Evolutionary conservation across 2,888 invertebrate species (phyloP).

Genomic region (Asteroscopus sphinx): DNA sequence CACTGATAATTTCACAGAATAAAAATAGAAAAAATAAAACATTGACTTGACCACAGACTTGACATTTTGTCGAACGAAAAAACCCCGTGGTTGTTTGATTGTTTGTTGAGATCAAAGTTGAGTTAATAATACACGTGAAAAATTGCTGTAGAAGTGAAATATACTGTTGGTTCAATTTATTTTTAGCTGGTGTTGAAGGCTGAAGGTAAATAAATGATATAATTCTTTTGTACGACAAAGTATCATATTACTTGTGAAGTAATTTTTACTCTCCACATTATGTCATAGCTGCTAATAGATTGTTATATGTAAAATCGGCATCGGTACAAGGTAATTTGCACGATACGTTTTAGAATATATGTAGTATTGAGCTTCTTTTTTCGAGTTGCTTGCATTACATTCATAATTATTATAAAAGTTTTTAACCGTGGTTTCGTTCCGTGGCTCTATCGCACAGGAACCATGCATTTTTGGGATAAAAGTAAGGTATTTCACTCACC

Average conservation of each 20-base stretch:
- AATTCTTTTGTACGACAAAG: slow-evolving; percentile 47
- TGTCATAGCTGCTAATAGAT: slow-evolving; percentile 87
- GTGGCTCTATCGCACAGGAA: too few species aligned
- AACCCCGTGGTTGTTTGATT: slow-evolving; percentile 47
- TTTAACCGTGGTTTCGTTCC: too few species aligned
- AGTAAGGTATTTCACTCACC: too few species aligned
- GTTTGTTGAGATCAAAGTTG: too few species aligned
- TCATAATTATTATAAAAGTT: too few species aligned
- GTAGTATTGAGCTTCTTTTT: not conserved
- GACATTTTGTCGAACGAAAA: slow-evolving; percentile 12
- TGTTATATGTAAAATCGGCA: slow-evolving; percentile 43
- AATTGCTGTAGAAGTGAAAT: slow-evolving; percentile 20
- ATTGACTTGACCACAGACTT: too few species aligned
- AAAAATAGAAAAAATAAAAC: slow-evolving; percentile 3
- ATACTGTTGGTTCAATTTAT: slow-evolving; percentile 32
- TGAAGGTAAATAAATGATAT: slow-evolving; percentile 51
- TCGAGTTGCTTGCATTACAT: too few species aligned
- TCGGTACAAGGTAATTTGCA: slow-evolving; percentile 31
- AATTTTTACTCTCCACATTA: slow-evolving; percentile 83
- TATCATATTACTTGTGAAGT: slow-evolving; percentile 84
- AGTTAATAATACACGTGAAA: slow-evolving; percentile 50
- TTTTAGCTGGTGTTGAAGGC: slow-evolving; percentile 35
- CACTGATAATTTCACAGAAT: slow-evolving; percentile 4
- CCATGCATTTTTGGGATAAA: too few species aligned
- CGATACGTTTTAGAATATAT: not conserved